These are phyloP conservation scores for Neolamprologus fasciatus DNA, from an alignment of 2,113 vertebrate genomes.

Conservation along the genomic window DNA sequence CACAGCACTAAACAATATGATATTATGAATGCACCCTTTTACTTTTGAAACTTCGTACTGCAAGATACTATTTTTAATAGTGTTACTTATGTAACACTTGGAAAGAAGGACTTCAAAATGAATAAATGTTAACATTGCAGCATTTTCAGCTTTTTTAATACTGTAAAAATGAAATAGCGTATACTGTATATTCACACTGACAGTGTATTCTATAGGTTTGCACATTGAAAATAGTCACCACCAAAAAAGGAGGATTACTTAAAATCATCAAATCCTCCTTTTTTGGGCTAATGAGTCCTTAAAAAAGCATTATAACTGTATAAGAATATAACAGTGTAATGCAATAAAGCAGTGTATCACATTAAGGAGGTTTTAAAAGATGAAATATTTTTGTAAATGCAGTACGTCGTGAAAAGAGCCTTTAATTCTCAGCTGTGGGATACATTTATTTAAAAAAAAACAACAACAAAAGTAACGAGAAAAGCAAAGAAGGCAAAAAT, in stretches of 20 bases:
- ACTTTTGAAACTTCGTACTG: not conserved
- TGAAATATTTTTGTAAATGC: not conserved
- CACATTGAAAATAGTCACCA: not conserved
- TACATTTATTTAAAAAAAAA: not conserved
- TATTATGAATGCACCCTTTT: not conserved
- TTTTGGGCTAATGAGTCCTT: not conserved
- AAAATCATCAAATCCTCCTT: not conserved
- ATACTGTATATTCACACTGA: not conserved
- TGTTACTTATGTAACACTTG: not conserved
- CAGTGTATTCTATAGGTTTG: not conserved
- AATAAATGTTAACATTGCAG: not conserved
- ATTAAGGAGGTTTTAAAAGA: not conserved
- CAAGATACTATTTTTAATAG: not conserved
- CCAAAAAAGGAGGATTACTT: not conserved
- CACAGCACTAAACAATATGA: not conserved
- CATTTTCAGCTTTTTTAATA: not conserved
- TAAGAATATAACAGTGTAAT: not conserved
- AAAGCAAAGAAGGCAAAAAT: not conserved
- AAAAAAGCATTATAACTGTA: not conserved
- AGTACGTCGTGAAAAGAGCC: not conserved
- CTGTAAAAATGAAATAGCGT: not conserved
- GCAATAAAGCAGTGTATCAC: not conserved
- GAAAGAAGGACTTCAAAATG: not conserved
- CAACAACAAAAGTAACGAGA: not conserved
- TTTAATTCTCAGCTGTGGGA: not conserved